These are phyloP conservation scores for Bradypodion pumilum DNA, from an alignment of 2,797 vertebrate genomes.

Conservation along the genomic window DNA sequence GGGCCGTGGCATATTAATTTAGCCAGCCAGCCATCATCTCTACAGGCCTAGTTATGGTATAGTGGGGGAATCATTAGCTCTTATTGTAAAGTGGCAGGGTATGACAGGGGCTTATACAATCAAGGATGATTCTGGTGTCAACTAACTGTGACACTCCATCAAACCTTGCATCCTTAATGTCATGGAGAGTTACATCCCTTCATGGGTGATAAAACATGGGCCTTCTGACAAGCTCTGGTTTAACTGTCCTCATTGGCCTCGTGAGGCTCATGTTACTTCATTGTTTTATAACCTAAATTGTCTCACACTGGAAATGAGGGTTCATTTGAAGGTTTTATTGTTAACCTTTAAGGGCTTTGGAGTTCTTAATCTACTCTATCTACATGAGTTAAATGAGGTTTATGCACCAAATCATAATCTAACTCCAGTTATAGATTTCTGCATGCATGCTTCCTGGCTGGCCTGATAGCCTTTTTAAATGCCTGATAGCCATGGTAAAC, in stretches of 20 bases:
- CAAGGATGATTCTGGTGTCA: constrained; percentile 77
- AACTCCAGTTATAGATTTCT: constrained; percentile 70
- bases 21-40: constrained; percentile 55
- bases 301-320: constrained; percentile 76
- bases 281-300: constrained; percentile 79
- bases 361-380: constrained; percentile 67
- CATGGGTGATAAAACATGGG: constrained; percentile 78
- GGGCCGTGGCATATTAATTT: constrained; percentile 65
- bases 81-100: constrained; percentile 72
- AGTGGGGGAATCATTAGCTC: constrained; percentile 73
- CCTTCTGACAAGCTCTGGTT: constrained; percentile 71
- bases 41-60: constrained; percentile 63
- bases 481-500: constrained; percentile 58
- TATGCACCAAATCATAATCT: constrained; percentile 75
- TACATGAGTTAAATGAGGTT: constrained; percentile 72
- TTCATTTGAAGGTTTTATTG: constrained; percentile 80
- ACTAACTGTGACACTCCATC: constrained; percentile 81
- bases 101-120: constrained; percentile 75
- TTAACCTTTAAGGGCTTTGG: constrained; percentile 80
- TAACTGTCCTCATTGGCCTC: constrained; percentile 79
- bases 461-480: constrained; percentile 43
- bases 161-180: constrained; percentile 78
- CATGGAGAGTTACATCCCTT: constrained; percentile 77
- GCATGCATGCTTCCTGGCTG: constrained; percentile 40
- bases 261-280: constrained; percentile 75